Percentiles rank a stretch among this genome's conserved stretches.
phyloP scores from a whole-genome alignment of 2,797 vertebrate species.

The Aplochiton taeniatus region DNA sequence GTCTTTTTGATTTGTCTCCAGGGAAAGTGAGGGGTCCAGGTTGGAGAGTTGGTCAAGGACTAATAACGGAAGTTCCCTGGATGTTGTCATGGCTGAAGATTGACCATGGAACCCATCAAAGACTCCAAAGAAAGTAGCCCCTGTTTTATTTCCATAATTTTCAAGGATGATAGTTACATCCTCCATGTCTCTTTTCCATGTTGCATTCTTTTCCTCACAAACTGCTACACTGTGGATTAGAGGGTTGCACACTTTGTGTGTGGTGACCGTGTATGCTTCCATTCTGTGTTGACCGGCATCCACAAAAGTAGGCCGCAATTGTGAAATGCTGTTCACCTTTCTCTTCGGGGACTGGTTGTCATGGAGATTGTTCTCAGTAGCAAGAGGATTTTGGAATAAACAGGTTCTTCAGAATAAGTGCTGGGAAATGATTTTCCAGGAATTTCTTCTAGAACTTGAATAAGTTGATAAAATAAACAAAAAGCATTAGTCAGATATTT shows the following conservation, averaged over 20 bases:
- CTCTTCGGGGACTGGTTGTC: not conserved
- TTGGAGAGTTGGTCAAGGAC: slow-evolving; percentile 67
- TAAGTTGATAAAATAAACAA: not conserved
- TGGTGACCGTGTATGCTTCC: slow-evolving; percentile 7
- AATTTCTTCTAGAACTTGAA: not conserved
- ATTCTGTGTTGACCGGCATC: not conserved
- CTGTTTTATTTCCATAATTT: slow-evolving; percentile 60
- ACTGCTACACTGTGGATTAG: slow-evolving; percentile 60
- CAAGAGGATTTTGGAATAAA: not conserved
- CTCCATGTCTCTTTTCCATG: slow-evolving; percentile 58
- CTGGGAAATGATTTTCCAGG: not conserved
- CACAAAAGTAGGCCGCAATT: not conserved
- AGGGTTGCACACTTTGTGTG: slow-evolving; percentile 28
- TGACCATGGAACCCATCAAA: slow-evolving; percentile 58
- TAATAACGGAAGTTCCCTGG: slow-evolving; percentile 63
- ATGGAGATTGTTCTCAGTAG: not conserved
- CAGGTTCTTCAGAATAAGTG: not conserved
- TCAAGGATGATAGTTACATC: slow-evolving; percentile 50
- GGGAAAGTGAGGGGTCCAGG: slow-evolving; percentile 48
- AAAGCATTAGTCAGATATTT: not conserved
- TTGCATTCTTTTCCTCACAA: slow-evolving; percentile 65
- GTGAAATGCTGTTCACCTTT: not conserved
- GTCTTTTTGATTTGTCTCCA: slow-evolving; percentile 45
- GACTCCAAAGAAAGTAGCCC: slow-evolving; percentile 63
- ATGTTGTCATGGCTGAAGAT: slow-evolving; percentile 53